A percentile compares a stretch with the other conserved stretches of the same genome.
These are phyloP conservation scores for Drosophila asahinai DNA, from an alignment of 1,140 invertebrate genomes.

Conservation along the genomic window DNA sequence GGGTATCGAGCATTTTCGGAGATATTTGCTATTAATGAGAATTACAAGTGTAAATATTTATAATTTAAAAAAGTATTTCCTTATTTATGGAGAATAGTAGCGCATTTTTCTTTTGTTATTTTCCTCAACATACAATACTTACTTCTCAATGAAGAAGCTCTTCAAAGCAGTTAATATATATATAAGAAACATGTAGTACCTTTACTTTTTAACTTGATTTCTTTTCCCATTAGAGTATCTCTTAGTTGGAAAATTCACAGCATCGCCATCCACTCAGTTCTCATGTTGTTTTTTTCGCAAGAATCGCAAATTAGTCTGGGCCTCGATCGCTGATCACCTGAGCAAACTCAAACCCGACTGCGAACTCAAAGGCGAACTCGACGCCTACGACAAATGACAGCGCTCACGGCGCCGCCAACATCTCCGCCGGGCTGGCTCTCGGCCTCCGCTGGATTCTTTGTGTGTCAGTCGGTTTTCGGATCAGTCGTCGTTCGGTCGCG, in stretches of 20 bases:
- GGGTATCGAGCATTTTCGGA: not conserved
- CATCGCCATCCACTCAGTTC: constrained; percentile 1
- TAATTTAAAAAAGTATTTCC: not conserved
- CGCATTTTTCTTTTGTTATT: not conserved
- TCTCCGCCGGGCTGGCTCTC: constrained; percentile 20
- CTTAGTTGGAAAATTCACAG: constrained; percentile 7
- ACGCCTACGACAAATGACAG: constrained; percentile 62
- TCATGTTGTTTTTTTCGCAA: constrained; percentile 69
- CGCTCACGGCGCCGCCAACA: constrained; percentile 46
- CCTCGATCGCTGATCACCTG: constrained; percentile 50
- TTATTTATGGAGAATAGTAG: too few species aligned
- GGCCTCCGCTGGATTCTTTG: constrained; percentile 55
- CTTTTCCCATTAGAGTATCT: constrained; percentile 6
- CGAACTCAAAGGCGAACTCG: constrained; percentile 30
- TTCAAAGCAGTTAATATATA: not conserved
- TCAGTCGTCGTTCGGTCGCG: constrained; percentile 36
- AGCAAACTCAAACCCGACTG: constrained; percentile 51
- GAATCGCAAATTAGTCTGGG: constrained; percentile 80
- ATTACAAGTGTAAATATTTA: too few species aligned
- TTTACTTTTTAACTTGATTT: too few species aligned
- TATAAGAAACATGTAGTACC: not conserved
- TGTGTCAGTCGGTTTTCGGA: constrained; percentile 61
- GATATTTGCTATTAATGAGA: not conserved
- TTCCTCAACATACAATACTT: not conserved
- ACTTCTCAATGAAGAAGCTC: not conserved